Evolutionary conservation across 2,797 vertebrate species (phyloP), one percentile per base, ranked within the genome.

Genomic region (Myripristis jacobus): DNA sequence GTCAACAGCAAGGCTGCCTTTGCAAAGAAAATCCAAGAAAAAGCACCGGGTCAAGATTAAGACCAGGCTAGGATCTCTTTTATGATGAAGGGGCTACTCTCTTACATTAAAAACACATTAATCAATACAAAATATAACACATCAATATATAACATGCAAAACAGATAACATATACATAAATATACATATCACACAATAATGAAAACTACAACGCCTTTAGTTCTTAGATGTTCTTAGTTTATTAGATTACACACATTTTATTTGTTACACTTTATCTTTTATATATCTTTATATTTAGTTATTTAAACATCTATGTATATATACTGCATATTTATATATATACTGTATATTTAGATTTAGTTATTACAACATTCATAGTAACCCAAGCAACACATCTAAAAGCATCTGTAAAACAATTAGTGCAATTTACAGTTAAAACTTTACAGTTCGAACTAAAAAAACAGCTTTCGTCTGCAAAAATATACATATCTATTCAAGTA

Each of bases 341-440:
- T 60, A 31, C 19, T 60, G 60, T 44, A 75, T 78, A 71, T 71
- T 72, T 72, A 87, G 61, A 89, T 89, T 87, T 71, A 89, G 70
- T 88, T 83, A 72, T 82, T 83, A 83, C 77, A 75, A 94, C 89
- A 92, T 90, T 90, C 75, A 93, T 80, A 75, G 70, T 79, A 87
- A 91, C 82, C 83, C 87, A 82, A 89, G 89, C 78, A 54, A 73
- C 84, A 92, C 86, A 83, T 86, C 81, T 81, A 87, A 84, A 74
- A 90, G 89, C 84, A 65, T 89, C 64, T 85, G 66, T 73, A 68
- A 85, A 92, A 92, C 85, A 88, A 72, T 92, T 90, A 94, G 92
- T 93, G 93, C 94, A 93, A 93, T 92, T 87, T 87, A 88, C 82
- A 80, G 66, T 84, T 73, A 52, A 87, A 87, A 89, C 75, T 77